Percentiles rank a stretch among this genome's conserved stretches.
phyloP scores from a whole-genome alignment of 2,797 vertebrate species.

The Anguilla megastoma region DNA sequence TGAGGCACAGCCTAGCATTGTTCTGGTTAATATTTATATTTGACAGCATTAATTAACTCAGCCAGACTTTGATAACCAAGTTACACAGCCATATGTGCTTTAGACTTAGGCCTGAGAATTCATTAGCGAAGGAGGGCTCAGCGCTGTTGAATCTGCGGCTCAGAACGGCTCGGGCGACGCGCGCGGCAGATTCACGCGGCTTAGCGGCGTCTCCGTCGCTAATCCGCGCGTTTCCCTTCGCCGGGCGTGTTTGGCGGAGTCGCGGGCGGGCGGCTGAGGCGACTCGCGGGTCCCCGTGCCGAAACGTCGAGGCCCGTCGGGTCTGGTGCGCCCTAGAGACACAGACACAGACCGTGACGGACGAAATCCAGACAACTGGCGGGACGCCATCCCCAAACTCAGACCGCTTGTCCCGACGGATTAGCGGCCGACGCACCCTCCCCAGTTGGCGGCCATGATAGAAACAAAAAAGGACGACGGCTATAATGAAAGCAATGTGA shows the following conservation, averaged over 20 bases:
- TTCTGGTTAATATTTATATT: slow-evolving; percentile 18
- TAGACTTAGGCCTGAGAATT: neutral
- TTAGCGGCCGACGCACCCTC: neutral
- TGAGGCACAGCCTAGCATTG: neutral
- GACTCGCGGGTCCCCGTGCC: neutral
- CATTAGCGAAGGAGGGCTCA: neutral
- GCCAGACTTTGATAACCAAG: slow-evolving; percentile 2
- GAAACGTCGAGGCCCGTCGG: neutral
- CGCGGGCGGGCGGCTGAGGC: neutral
- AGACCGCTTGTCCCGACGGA: slow-evolving; percentile 14
- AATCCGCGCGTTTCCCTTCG: neutral
- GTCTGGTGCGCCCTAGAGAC: neutral
- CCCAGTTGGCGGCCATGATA: neutral
- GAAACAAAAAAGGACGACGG: too few species aligned
- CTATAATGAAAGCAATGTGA: neutral
- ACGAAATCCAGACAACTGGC: neutral
- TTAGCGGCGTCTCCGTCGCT: neutral
- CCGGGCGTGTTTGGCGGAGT: neutral
- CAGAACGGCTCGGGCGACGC: neutral
- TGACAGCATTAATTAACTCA: neutral
- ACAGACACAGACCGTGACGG: neutral
- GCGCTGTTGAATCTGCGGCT: slow-evolving; percentile 5
- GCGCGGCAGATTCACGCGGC: neutral
- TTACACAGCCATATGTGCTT: slow-evolving; percentile 6
- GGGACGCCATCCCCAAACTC: neutral